Percentiles rank a stretch among this genome's conserved stretches.
Evolutionary conservation across 35 echinoderm and acorn worm genomes (phyloP).

Genomic region (Hemicentrotus pulcherrimus): DNA sequence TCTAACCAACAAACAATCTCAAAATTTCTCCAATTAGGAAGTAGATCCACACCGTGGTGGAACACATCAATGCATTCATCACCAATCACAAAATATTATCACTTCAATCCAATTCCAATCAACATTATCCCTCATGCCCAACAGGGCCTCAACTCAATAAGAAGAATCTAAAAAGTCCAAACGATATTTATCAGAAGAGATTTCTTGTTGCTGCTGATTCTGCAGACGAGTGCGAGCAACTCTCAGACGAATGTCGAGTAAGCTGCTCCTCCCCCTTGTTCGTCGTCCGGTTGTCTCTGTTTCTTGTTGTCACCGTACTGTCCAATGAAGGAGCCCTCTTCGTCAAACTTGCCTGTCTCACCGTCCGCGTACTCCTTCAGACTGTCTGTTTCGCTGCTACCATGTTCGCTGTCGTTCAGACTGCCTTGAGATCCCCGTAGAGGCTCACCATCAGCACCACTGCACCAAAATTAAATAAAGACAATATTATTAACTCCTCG

Average conservation of each 20-base stretch:
- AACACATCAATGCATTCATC: not conserved
- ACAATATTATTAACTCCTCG: not conserved
- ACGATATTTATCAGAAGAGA: not conserved
- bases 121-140: not conserved
- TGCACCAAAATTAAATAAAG: not conserved
- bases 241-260: constrained; percentile 85
- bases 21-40: constrained; percentile 13
- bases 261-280: constrained; percentile 62
- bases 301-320: constrained; percentile 84
- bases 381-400: constrained; percentile 79
- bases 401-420: constrained; percentile 71
- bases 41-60: not conserved
- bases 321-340: constrained; percentile 89
- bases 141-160: constrained; percentile 8
- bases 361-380: constrained; percentile 88
- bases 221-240: not conserved
- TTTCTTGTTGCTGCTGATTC: not conserved
- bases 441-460: constrained; percentile 34
- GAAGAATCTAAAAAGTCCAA: constrained; percentile 31
- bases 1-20: not conserved
- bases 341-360: constrained; percentile 84
- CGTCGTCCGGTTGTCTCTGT: constrained; percentile 53
- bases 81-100: not conserved
- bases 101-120: not conserved
- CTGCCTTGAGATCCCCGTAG: constrained; percentile 74